phyloP scores from a whole-genome alignment of 2,113 vertebrate species.

The Paraplagusia blochii region DNA sequence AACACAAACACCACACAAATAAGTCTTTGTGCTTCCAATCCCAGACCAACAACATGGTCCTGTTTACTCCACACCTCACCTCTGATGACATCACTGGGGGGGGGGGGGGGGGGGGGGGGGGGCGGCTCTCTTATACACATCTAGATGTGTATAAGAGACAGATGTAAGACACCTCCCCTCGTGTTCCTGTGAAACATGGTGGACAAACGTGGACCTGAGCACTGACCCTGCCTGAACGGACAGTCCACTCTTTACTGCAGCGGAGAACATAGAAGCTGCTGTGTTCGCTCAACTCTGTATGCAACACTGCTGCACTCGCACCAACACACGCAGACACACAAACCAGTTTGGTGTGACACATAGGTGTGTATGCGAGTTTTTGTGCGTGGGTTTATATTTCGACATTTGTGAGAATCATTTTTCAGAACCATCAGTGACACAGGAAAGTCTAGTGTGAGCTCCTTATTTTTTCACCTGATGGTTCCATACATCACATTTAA shows the following conservation, averaged over 20 bases:
- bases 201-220: constrained; percentile 55
- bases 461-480: too few species aligned
- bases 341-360: constrained; percentile 28
- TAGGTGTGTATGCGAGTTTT: constrained; percentile 8
- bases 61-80: constrained; percentile 31
- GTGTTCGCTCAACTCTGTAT: constrained; percentile 60
- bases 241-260: constrained; percentile 47
- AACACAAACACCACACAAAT: too few species aligned
- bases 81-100: constrained; percentile 33
- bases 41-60: neutral
- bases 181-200: constrained; percentile 25
- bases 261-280: constrained; percentile 58
- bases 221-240: constrained; percentile 53
- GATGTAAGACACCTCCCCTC: constrained; percentile 2
- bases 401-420: neutral
- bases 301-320: constrained; percentile 60
- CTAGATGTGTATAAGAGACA: too few species aligned
- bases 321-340: constrained; percentile 8
- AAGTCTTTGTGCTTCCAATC: too few species aligned
- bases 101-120: too few species aligned
- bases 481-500: too few species aligned
- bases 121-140: too few species aligned
- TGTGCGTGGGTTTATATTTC: neutral
- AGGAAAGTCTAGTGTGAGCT: too few species aligned
- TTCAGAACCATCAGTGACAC: too few species aligned